phyloP scores from a whole-genome alignment of 2,797 vertebrate genomes.

The Myotis myotis region DNA sequence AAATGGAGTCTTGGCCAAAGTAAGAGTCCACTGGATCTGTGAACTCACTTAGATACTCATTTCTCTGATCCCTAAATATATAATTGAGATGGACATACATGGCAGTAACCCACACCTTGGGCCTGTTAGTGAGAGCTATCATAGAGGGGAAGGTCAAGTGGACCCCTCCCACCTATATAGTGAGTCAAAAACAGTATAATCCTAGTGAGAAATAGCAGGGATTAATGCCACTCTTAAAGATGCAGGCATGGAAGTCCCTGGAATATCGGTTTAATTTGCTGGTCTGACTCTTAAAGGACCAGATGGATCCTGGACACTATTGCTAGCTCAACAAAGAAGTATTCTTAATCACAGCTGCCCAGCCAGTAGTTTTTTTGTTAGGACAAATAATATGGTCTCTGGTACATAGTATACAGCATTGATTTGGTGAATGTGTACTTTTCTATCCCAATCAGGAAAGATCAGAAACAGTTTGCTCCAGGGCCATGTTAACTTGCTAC shows the following conservation, averaged over 20 bases:
- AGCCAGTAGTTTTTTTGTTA: slow-evolving; percentile 17
- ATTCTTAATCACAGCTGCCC: not conserved
- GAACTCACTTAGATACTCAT: not conserved
- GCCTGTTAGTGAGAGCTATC: not conserved
- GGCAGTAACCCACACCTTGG: not conserved
- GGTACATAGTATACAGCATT: not conserved
- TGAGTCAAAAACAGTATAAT: not conserved
- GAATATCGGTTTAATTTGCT: not conserved
- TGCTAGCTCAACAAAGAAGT: not conserved
- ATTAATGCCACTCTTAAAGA: not conserved
- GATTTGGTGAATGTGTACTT: slow-evolving; percentile 14
- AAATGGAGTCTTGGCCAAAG: not conserved
- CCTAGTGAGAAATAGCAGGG: not conserved
- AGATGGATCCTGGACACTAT: not conserved
- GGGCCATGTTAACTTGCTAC: not conserved
- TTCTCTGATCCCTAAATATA: not conserved
- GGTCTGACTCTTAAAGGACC: not conserved
- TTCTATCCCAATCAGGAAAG: slow-evolving; percentile 31
- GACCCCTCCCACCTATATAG: not conserved
- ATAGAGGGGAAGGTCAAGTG: not conserved
- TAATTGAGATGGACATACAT: not conserved
- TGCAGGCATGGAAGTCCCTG: not conserved
- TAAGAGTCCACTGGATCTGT: not conserved
- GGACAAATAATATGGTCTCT: not conserved
- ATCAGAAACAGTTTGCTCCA: slow-evolving; percentile 26